Percentiles rank a stretch among this genome's conserved stretches.
These are phyloP conservation scores for Gadus macrocephalus DNA, from an alignment of 2,113 vertebrate genomes.

Conservation along the genomic window DNA sequence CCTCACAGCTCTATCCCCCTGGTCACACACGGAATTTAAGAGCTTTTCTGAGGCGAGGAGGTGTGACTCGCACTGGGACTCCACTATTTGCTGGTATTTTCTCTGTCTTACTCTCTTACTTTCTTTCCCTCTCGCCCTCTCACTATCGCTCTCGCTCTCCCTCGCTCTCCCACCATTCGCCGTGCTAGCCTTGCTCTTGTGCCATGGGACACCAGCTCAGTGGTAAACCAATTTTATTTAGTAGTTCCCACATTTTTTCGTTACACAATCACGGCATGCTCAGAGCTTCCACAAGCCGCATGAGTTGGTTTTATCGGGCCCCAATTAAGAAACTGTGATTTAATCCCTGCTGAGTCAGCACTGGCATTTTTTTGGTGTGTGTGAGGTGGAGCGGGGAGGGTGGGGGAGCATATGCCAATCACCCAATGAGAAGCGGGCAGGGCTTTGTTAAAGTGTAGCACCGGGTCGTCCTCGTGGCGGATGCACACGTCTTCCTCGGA, in stretches of 20 bases:
- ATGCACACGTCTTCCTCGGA: too few species aligned
- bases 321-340: constrained; percentile 79
- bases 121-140: constrained; percentile 19
- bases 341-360: constrained; percentile 56
- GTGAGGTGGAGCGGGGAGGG: constrained; percentile 47
- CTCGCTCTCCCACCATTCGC: constrained; percentile 25
- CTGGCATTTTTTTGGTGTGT: constrained; percentile 68
- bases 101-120: background rate
- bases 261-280: constrained; percentile 71
- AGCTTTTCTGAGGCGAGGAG: constrained; percentile 67
- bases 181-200: constrained; percentile 55
- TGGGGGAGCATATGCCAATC: background rate
- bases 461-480: too few species aligned
- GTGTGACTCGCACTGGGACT: constrained; percentile 63
- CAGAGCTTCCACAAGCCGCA: constrained; percentile 67
- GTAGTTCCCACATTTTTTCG: constrained; percentile 71
- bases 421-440: background rate
- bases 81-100: constrained; percentile 40
- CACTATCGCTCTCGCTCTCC: constrained; percentile 47
- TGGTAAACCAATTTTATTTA: constrained; percentile 74
- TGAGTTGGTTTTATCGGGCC: constrained; percentile 65
- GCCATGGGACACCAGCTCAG: constrained; percentile 61
- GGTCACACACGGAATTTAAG: constrained; percentile 64
- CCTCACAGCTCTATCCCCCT: constrained; percentile 52
- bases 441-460: too few species aligned